These are phyloP conservation scores for Meriones unguiculatus DNA, from an alignment of 2,113 vertebrate species.

Conservation along the genomic window DNA sequence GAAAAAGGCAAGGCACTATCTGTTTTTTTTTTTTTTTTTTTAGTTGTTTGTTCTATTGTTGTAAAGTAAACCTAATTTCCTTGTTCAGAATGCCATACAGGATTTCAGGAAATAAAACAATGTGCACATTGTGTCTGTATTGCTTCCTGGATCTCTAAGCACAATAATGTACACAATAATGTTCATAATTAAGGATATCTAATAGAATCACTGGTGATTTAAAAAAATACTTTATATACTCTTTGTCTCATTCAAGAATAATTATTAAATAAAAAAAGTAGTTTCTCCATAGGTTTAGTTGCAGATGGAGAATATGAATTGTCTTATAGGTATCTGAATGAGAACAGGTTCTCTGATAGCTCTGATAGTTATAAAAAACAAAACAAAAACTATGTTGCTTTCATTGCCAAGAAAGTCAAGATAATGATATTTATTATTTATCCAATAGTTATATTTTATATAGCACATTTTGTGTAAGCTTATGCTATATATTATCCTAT, in stretches of 20 bases:
- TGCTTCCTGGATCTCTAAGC: background rate
- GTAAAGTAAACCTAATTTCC: background rate
- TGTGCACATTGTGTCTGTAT: background rate
- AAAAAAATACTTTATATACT: background rate
- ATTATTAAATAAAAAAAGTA: background rate
- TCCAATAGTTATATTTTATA: background rate
- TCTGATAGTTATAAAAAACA: background rate
- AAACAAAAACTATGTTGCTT: background rate
- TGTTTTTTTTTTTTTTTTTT: conserved; percentile 24
- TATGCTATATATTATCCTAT: background rate
- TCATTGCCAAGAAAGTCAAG: background rate
- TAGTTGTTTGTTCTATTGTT: conserved; percentile 12
- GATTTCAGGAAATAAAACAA: background rate
- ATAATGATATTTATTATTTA: background rate
- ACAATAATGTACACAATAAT: background rate
- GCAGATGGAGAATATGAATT: background rate
- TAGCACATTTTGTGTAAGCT: background rate
- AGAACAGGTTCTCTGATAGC: background rate
- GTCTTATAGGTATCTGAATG: background rate
- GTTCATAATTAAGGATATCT: conserved; percentile 8
- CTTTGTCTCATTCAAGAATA: conserved; percentile 6
- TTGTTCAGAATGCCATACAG: background rate
- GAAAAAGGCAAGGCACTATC: conserved; percentile 84
- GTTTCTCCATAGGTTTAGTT: background rate
- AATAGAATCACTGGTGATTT: background rate